Base-by-base conservation (phyloP, 2,113 vertebrate species). In the Tachycineta bicolor region DNA sequence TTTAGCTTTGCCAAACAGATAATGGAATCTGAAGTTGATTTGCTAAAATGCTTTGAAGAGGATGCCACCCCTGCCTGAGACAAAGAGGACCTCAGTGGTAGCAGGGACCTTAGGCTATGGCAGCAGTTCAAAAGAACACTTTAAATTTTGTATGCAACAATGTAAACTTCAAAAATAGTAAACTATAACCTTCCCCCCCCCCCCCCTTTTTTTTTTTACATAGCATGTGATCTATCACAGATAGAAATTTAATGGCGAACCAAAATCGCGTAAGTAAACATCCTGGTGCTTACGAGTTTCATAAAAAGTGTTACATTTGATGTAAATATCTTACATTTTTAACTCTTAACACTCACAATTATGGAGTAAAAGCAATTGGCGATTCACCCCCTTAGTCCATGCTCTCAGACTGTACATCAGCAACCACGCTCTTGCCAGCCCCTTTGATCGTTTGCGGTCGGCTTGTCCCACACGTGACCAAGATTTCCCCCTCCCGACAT, bases 141-240 rank as follows among this genome's bases (percentile, higher is more conserved):
- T 98, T 97, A 84, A 92, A 65, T 98, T 98, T 98, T 94, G 46
- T 98, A 97, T 97, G 98, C 97, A 98, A 98, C 98, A 98, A 98
- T 98, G 98, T 98, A 98, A 98, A 98, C 98, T 98, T 98, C 96
- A 98, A 98, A 98, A 98, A 98, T 98, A 98, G 98, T 98, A 98
- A 98, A 98, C 98, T 98, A 97, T 97, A 97, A 89, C 97, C 93
- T 91, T 94, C n/a, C 9, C 1, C 1, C 22, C 56, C 68, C 49
- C 29, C 73, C 41, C 37, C 37, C 37, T 97, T 97, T 96, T 96
- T 97, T 9, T 98, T 97, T 97, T 96, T 97, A 97, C 97, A 97
- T 96, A 97, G 96, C 96, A 89, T 95, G 94, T 97, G 97, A 94
- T 98, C 98, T 98, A 98, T 98, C 98, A 98, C 98, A 98, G 98